Conservation (phyloP, 2,888 invertebrate species). For the Eristalis arbustorum region DNA sequence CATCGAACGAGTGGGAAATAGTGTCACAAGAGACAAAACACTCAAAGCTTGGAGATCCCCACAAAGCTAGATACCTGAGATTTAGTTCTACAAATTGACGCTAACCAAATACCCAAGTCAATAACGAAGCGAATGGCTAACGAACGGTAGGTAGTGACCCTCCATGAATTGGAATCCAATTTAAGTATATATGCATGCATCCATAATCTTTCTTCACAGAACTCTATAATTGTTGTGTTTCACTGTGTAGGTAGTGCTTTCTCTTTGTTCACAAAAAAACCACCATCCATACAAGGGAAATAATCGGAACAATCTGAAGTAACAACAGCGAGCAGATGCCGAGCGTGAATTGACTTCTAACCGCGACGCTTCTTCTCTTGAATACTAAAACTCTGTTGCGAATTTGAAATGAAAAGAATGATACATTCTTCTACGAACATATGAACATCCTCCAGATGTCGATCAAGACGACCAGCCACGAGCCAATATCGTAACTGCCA, state of each 20-base stretch:
- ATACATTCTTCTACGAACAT: no score
- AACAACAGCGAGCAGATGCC: background rate
- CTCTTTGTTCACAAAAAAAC: background rate
- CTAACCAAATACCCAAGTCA: background rate
- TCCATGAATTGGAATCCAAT: background rate
- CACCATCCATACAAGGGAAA: background rate
- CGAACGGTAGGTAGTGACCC: background rate
- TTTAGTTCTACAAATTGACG: background rate
- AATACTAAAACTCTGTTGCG: background rate
- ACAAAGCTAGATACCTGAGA: background rate
- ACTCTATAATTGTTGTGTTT: background rate
- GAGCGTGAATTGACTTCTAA: background rate
- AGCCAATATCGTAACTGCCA: background rate
- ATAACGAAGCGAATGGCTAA: background rate
- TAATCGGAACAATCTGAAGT: background rate
- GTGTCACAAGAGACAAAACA: background rate
- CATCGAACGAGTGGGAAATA: background rate
- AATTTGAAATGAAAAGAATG: background rate
- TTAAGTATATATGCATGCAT: background rate
- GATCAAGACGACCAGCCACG: background rate
- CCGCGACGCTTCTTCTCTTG: background rate
- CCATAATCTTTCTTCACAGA: background rate
- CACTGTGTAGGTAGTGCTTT: background rate
- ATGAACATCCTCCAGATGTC: background rate
- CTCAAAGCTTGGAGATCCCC: background rate